Evolutionary conservation across 2,888 invertebrate genomes (phyloP).

Genomic region (Megalurothrips usitatus): DNA sequence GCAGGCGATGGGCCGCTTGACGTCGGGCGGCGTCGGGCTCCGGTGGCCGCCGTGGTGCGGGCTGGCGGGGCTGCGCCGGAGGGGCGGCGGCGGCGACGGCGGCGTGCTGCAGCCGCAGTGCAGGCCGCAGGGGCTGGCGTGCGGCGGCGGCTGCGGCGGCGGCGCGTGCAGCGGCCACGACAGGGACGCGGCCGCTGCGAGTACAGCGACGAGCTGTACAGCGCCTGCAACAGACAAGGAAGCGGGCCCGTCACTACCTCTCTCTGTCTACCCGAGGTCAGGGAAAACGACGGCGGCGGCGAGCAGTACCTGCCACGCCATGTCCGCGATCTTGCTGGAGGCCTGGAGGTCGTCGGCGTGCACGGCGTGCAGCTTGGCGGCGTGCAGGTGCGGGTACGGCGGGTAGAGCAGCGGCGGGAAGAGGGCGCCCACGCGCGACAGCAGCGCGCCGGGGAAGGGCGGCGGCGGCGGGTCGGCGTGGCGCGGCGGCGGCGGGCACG

Average conservation of each 20-base stretch:
- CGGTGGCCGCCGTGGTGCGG: constrained; percentile 31
- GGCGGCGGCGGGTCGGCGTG: constrained; percentile 49
- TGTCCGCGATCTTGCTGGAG: constrained; percentile 7
- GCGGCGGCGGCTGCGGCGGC: constrained; percentile 48
- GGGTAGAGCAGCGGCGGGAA: constrained; percentile 69
- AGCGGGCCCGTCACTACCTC: no score
- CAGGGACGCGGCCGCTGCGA: constrained; percentile 46
- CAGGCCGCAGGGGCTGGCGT: constrained; percentile 46
- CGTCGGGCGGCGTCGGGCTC: constrained; percentile 45
- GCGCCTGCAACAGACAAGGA: constrained; percentile 42
- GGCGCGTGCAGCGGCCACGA: constrained; percentile 43
- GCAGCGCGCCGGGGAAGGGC: constrained; percentile 50
- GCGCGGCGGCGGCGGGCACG: constrained; percentile 49
- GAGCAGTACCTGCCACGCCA: constrained; percentile 20
- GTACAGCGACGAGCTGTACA: constrained; percentile 56
- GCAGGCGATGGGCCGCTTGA: constrained; percentile 57
- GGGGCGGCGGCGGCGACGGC: constrained; percentile 38
- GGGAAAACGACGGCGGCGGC: no score
- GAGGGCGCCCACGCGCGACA: constrained; percentile 45
- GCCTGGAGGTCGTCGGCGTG: constrained; percentile 49
- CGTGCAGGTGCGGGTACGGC: constrained; percentile 57
- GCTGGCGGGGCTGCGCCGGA: constrained; percentile 29
- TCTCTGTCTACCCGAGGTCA: no score
- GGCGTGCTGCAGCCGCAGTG: constrained; percentile 39
- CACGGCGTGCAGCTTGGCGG: constrained; percentile 40